Evolutionary conservation across 2,888 invertebrate species (phyloP), one percentile per base, ranked within the genome.

Genomic region (Oxycera nigricornis): DNA sequence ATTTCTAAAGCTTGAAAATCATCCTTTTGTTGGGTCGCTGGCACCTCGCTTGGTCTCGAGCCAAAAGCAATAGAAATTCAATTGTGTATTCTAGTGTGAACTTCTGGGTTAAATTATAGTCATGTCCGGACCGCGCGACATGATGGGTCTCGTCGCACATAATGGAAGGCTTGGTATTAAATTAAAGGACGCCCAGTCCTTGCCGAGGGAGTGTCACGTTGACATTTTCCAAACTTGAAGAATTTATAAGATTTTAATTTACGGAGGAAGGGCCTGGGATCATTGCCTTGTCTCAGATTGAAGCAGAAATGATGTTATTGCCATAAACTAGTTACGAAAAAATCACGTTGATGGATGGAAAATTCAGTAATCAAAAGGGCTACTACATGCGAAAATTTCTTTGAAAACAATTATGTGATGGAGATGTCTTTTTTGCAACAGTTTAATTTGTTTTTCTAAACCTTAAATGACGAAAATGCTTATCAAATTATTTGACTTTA

Each of bases 41-140:
- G 46, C 46, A 46, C 46, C 46, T 46, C 22, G 20, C 41, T 22
- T 74, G 74, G 74, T 70, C 55, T n/a, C 30, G 24, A 59, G 70
- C 74, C 74, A 74, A 70, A 74, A 68, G 65, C 41, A 65, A 65
- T 65, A 41, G 65, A 65, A 65, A 65, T 65, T 65, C 65, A 39
- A 65, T 65, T 65, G 65, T 65, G 65, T 65, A 65, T 65, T 65
- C 65, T 31, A 6, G 65, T 65, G 62, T n/a, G 39, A 65, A 35
- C 39, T 9, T 22, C 35, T 24, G 22, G 39, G 41, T 22, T 22
- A 65, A 65, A 65, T 65, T 65, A 65, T 65, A 65, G 41, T 57
- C 57, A 57, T 57, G 14, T 28, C 57, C 55, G 55, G 22, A 24
- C 26, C 22, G 55, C 17, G 14, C 57, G 57, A 46, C 14, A 14